Percentiles rank a stretch among this genome's conserved stretches.
Conservation (phyloP, 2,797 vertebrate species). For the Forpus xanthops region DNA sequence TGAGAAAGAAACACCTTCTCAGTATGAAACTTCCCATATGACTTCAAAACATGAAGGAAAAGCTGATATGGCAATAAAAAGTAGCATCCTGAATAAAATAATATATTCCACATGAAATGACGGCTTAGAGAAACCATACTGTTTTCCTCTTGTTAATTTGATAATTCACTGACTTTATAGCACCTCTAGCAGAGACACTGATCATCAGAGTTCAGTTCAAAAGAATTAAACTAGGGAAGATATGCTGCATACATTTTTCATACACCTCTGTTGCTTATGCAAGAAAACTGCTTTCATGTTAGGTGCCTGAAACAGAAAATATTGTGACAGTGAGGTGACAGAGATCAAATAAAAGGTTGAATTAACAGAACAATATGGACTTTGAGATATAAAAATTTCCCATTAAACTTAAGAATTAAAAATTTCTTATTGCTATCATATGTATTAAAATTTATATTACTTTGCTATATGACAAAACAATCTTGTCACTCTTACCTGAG, state of each 20-base stretch:
- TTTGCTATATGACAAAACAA: not conserved
- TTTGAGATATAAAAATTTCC: not conserved
- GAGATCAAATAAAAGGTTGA: not conserved
- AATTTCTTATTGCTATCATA: not conserved
- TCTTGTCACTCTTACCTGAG: not conserved
- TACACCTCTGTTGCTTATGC: not conserved
- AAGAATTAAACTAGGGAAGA: not conserved
- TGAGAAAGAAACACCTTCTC: not conserved
- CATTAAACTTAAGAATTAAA: not conserved
- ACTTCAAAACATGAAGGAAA: not conserved
- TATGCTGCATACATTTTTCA: not conserved
- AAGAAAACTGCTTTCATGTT: not conserved
- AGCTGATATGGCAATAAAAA: conserved; percentile 4
- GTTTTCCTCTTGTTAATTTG: conserved; percentile 21
- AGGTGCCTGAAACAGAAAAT: not conserved
- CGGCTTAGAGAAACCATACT: not conserved
- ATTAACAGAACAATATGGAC: not conserved
- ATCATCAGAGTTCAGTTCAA: not conserved
- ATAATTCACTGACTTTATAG: conserved; percentile 23
- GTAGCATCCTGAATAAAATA: not conserved
- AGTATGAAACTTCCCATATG: not conserved
- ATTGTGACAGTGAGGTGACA: not conserved
- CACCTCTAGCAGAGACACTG: not conserved
- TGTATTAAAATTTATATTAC: not conserved
- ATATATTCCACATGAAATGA: not conserved